Percentiles rank a stretch among this genome's conserved stretches.
These are phyloP conservation scores for Osmerus eperlanus DNA, from an alignment of 2,113 vertebrate genomes.

Conservation along the genomic window DNA sequence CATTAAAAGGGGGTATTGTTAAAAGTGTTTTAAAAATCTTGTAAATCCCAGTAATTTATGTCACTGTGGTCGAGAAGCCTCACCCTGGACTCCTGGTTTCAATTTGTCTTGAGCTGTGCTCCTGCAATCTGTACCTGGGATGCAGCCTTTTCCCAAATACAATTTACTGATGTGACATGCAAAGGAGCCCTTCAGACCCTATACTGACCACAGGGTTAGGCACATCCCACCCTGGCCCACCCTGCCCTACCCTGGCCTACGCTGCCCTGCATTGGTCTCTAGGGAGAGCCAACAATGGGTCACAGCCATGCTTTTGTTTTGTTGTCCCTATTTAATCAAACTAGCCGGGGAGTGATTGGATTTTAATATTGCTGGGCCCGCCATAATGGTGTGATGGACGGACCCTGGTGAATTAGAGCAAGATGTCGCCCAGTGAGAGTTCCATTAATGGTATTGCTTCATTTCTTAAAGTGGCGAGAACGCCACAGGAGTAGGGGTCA, in stretches of 20 bases:
- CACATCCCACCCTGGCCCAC: conserved; percentile 19
- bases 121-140: conserved; percentile 79
- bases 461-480: conserved; percentile 82
- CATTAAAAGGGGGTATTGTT: conserved; percentile 93
- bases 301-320: conserved; percentile 50
- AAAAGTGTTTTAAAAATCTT: conserved; percentile 97
- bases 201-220: conserved; percentile 44
- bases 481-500: conserved; percentile 67
- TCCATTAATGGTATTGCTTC: conserved; percentile 82
- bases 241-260: conserved; percentile 6
- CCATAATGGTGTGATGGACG: conserved; percentile 77
- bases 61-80: conserved; percentile 77
- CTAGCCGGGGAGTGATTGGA: conserved; percentile 81
- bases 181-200: conserved; percentile 61
- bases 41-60: conserved; percentile 98
- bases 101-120: conserved; percentile 79
- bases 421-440: conserved; percentile 67
- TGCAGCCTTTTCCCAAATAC: conserved; percentile 74
- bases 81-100: conserved; percentile 87
- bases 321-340: conserved; percentile 76
- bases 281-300: conserved; percentile 74
- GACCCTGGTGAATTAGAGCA: conserved; percentile 74
- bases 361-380: conserved; percentile 80
- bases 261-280: conserved; percentile 51
- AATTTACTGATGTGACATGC: conserved; percentile 78